Evolutionary conservation across 2,113 vertebrate species (phyloP).

Genomic region (Cacatua alba): DNA sequence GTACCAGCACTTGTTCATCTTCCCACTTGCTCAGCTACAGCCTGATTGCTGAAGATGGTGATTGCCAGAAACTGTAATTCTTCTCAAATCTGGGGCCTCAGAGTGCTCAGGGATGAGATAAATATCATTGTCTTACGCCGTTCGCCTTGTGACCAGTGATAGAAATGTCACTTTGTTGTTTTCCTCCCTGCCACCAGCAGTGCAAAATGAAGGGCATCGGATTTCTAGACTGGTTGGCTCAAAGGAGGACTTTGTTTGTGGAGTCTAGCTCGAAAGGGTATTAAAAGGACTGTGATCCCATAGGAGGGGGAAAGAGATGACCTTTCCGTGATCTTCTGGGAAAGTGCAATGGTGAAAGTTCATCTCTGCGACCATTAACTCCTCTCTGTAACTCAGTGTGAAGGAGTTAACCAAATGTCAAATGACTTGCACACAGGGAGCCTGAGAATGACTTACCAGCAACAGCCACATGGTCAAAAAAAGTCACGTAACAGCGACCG

Average conservation of each 20-base stretch:
- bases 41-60: not conserved
- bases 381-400: not conserved
- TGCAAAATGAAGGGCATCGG: not conserved
- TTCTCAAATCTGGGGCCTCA: not conserved
- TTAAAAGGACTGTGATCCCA: conserved; percentile 25
- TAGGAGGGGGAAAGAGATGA: not conserved
- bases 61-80: not conserved
- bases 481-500: rapidly evolving
- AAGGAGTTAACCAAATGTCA: not conserved
- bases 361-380: not conserved
- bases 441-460: not conserved
- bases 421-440: not conserved
- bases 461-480: not conserved
- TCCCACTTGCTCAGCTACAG: not conserved
- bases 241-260: conserved; percentile 48
- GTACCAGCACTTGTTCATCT: conserved; percentile 19
- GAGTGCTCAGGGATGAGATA: conserved; percentile 1
- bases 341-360: conserved; percentile 1
- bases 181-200: conserved; percentile 20
- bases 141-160: not conserved
- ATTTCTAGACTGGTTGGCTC: conserved; percentile 40
- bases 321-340: not conserved
- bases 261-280: not conserved
- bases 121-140: not conserved
- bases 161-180: conserved; percentile 46